Evolutionary conservation across 2,888 invertebrate species (phyloP).

Genomic region (Heteromurus nitidus): DNA sequence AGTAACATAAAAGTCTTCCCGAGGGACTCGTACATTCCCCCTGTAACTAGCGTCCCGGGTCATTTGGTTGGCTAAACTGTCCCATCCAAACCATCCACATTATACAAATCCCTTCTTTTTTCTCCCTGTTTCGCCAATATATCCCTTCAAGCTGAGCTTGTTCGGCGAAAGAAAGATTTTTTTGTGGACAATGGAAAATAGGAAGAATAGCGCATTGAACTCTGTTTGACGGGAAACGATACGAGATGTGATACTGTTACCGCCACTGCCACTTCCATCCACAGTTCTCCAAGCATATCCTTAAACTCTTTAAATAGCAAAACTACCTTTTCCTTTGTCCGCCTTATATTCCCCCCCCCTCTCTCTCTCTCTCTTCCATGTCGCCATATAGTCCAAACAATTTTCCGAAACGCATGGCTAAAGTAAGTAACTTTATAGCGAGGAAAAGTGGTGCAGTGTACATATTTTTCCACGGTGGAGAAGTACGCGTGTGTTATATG

Average conservation of each 20-base stretch:
- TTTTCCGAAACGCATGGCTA: conserved; percentile 15
- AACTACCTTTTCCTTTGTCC: too few relatives aligned
- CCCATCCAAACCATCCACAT: conserved; percentile 42
- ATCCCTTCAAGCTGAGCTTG: not conserved
- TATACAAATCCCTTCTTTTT: conserved; percentile 20
- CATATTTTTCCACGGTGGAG: not conserved
- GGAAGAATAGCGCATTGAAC: conserved; percentile 11
- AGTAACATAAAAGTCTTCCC: conserved; percentile 49
- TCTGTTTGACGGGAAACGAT: conserved; percentile 7
- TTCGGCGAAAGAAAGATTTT: not conserved
- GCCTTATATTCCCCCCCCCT: too few relatives aligned
- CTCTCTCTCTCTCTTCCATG: not conserved
- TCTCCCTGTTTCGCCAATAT: not conserved
- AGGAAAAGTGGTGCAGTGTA: not conserved
- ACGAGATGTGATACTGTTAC: not conserved
- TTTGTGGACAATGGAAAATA: not conserved
- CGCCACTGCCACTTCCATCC: conserved; percentile 1
- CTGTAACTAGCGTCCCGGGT: conserved; percentile 64
- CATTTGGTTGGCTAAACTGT: conserved; percentile 67
- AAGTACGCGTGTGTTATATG: conserved; percentile 17
- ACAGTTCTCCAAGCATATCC: not conserved
- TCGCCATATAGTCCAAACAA: conserved; percentile 23
- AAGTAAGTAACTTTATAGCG: conserved; percentile 7
- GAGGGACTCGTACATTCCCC: conserved; percentile 56
- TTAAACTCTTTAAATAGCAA: too few relatives aligned